Conservation (phyloP, 2,797 vertebrate genomes). For the Amazonetta brasiliensis region DNA sequence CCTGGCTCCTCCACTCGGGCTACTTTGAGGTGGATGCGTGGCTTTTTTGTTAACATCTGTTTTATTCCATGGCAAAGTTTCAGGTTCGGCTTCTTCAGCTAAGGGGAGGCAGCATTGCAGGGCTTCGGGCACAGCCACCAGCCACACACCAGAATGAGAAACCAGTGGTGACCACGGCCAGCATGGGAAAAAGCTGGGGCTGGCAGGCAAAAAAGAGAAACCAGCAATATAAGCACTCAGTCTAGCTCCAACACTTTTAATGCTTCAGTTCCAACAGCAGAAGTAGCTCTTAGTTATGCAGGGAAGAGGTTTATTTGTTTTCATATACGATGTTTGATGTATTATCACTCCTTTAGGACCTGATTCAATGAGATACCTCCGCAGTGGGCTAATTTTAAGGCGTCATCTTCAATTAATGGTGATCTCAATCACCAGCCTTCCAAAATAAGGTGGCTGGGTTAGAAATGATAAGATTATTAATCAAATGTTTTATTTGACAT, state of each 20-base stretch:
- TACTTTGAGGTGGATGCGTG: background rate
- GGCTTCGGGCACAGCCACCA: background rate
- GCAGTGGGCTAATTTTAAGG: constrained; percentile 39
- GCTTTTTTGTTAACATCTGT: background rate
- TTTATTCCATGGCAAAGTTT: background rate
- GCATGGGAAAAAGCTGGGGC: background rate
- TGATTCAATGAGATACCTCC: constrained; percentile 32
- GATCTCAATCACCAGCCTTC: constrained; percentile 21
- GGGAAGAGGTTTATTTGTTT: constrained; percentile 45
- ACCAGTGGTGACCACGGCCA: background rate
- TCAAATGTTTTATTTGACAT: background rate
- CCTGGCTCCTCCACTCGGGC: background rate
- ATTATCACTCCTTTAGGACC: constrained; percentile 33
- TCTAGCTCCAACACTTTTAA: background rate
- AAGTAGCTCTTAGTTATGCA: constrained; percentile 14
- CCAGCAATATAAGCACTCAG: background rate
- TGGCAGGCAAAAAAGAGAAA: background rate
- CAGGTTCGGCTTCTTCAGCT: background rate
- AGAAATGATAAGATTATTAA: constrained; percentile 37
- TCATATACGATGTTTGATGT: background rate
- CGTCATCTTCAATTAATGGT: constrained; percentile 47
- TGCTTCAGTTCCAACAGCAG: background rate
- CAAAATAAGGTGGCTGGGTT: background rate
- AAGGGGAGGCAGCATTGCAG: background rate
- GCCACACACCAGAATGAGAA: background rate